Conservation (phyloP, 2,888 invertebrate species). For the Mythimna loreyi region DNA sequence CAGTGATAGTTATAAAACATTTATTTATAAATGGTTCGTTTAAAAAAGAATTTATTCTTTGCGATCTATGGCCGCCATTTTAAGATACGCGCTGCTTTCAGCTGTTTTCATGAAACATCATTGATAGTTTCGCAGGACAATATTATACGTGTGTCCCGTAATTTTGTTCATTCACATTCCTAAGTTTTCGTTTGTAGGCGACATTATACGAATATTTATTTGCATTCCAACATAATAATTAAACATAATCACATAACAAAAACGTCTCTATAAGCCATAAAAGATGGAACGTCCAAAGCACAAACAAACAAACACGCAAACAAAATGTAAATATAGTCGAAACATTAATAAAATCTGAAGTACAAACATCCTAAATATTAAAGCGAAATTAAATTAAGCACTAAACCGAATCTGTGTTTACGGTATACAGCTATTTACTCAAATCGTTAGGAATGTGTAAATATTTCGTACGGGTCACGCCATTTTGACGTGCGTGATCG, state of each 20-base stretch:
- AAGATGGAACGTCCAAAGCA: slow-evolving; percentile 17
- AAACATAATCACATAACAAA: slow-evolving; percentile 4
- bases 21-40: no score
- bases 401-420: slow-evolving; percentile 49
- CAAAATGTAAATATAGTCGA: slow-evolving; percentile 31
- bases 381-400: slow-evolving; percentile 41
- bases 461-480: slow-evolving; percentile 49
- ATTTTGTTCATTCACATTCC: no score
- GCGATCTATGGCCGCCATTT: no score
- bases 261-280: slow-evolving; percentile 14
- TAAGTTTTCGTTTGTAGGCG: no score
- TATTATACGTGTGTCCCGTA: no score
- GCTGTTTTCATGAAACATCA: no score
- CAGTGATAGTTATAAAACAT: no score
- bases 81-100: no score
- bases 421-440: slow-evolving; percentile 42
- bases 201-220: neutral
- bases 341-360: slow-evolving; percentile 40
- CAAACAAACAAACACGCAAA: slow-evolving; percentile 26
- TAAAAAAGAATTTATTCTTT: no score
- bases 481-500: slow-evolving; percentile 42
- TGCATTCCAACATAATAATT: neutral
- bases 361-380: slow-evolving; percentile 44
- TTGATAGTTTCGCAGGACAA: no score
- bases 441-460: slow-evolving; percentile 48